Base-by-base conservation (phyloP, 2,888 invertebrate species). In the Andrena chrysosceles region DNA sequence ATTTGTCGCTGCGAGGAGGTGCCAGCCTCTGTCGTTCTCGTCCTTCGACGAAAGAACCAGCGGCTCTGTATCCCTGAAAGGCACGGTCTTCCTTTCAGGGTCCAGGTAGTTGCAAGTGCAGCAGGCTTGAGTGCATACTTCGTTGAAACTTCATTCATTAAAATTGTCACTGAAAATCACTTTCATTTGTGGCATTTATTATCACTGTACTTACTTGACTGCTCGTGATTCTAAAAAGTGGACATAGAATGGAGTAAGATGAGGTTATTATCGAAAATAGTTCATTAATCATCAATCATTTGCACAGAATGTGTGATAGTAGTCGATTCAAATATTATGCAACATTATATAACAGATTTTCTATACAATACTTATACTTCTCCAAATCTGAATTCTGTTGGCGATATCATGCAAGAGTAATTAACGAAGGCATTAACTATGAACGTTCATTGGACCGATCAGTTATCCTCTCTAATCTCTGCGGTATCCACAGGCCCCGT, bases 1-100 rank as follows among this genome's bases (percentile, higher is more conserved):
- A 95, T 95, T 95, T 95, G 95, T 95, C 95, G 95, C 95, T 81
- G 90, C 87, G 77, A 81, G 74, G 85, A 87, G 85, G 84, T 82
- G 87, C 83, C 85, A 83, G 77, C 73, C 86, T 86, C 75, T 77
- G 71, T 63, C 63, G 70, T 64, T 84, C 86, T 87, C 85, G 87
- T 85, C 76, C 80, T 89, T 87, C 85, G 87, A 69, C 81, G 89
- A 90, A 91, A 91, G 90, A 91, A 89, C 83, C 62, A 60, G 68
- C 76, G 69, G 60, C 63, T 83, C 73, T 79, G 23, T 75, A 70
- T 63, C 85, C 54, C 68, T 73, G 33, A 70, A 83, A 83, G 74
- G 42, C 80, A 63, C 35, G 23, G 66, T 56, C 52, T 76, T 64
- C 33, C 59, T 56, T 66, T 56, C 54, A 7, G 20, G 7, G 20